phyloP scores from a whole-genome alignment of 1,140 invertebrate genomes.

The Apis laboriosa region DNA sequence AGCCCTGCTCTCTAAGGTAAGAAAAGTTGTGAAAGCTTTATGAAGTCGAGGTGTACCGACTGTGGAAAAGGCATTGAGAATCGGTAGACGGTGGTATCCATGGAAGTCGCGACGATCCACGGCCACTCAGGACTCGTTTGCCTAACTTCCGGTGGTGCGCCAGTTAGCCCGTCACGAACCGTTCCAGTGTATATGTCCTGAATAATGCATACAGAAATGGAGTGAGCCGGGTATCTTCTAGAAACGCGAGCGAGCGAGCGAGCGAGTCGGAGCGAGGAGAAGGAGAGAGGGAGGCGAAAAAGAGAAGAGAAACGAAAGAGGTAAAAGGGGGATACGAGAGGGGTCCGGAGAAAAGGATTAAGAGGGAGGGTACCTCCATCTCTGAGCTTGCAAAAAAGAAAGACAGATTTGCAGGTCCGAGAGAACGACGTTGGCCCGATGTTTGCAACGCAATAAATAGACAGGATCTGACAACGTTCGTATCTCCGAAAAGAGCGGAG shows the following conservation, averaged over 20 bases:
- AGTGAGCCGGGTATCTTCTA: conserved; percentile 13
- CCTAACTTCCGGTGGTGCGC: conserved; percentile 64
- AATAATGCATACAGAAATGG: conserved; percentile 63
- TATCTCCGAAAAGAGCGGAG: conserved; percentile 16
- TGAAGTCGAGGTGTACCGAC: no score
- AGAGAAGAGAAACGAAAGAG: not conserved
- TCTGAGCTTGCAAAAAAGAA: not conserved
- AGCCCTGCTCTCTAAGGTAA: no score
- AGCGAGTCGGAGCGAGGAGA: conserved; percentile 1
- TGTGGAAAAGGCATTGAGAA: conserved; percentile 31
- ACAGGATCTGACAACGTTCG: conserved; percentile 41
- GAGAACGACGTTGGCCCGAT: conserved; percentile 36
- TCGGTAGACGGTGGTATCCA: conserved; percentile 61
- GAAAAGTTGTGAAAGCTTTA: not conserved
- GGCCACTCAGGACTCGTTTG: conserved; percentile 58
- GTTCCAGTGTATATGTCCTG: conserved; percentile 54
- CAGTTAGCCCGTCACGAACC: conserved; percentile 63
- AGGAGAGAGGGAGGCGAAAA: not conserved
- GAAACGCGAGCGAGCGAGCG: conserved; percentile 30
- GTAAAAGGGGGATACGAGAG: not conserved
- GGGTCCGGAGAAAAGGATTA: conserved; percentile 25
- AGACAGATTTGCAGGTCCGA: conserved; percentile 27
- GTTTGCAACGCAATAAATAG: conserved; percentile 61
- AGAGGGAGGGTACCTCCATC: conserved; percentile 18
- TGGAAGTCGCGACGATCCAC: conserved; percentile 59